Conservation (phyloP, 2,888 invertebrate genomes). For the Alloscopus bannaensis region DNA sequence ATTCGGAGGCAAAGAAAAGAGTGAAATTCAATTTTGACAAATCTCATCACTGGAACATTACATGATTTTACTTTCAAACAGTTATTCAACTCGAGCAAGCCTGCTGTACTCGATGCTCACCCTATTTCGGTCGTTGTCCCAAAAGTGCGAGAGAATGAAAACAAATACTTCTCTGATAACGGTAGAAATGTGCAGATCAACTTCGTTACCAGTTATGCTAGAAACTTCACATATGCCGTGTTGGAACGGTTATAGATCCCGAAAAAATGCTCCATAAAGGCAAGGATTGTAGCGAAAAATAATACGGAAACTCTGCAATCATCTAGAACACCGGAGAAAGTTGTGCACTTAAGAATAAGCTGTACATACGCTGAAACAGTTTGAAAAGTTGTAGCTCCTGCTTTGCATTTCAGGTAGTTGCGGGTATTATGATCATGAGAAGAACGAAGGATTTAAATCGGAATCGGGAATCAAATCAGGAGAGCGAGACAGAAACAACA, state of each 20-base stretch:
- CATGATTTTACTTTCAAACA: slow-evolving; percentile 56
- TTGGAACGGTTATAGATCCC: too few species aligned
- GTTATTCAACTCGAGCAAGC: slow-evolving; percentile 43
- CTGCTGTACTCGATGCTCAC: neutral
- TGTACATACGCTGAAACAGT: neutral
- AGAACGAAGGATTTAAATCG: slow-evolving; percentile 4
- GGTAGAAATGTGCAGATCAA: neutral
- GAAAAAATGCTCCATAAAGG: neutral
- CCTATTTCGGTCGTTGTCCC: neutral
- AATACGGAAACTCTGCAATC: neutral
- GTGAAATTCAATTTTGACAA: slow-evolving; percentile 21
- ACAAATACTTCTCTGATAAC: neutral
- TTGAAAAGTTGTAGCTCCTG: too few species aligned
- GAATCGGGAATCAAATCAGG: slow-evolving; percentile 15
- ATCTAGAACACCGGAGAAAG: neutral
- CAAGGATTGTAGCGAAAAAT: neutral
- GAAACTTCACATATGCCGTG: too few species aligned
- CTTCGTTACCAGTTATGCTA: too few species aligned
- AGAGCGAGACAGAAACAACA: too few species aligned
- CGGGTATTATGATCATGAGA: neutral
- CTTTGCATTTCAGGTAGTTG: too few species aligned
- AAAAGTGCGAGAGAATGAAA: neutral
- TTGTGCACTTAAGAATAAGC: neutral
- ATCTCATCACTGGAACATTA: slow-evolving; percentile 23
- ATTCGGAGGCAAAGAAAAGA: neutral